phyloP scores from a whole-genome alignment of 2,888 invertebrate species.

The Lathronympha strigana region DNA sequence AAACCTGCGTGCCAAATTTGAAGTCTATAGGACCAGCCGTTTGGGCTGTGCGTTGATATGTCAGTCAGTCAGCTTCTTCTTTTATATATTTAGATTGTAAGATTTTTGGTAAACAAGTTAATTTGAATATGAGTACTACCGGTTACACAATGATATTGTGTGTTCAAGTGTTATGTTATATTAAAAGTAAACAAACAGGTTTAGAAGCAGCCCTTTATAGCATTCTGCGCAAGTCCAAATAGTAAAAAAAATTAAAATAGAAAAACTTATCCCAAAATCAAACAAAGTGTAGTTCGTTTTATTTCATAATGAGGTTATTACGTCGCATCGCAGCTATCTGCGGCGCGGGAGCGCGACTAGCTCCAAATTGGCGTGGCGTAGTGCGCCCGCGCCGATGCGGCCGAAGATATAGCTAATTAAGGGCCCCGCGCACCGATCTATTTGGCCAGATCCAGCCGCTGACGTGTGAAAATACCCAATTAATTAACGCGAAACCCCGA shows the following conservation, averaged over 20 bases:
- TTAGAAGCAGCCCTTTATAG: too few relatives aligned
- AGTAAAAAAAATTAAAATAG: conserved; percentile 45
- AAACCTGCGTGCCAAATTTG: too few relatives aligned
- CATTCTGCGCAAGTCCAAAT: conserved; percentile 43
- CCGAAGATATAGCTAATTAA: conserved; percentile 81
- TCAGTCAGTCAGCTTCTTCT: too few relatives aligned
- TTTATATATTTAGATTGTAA: too few relatives aligned
- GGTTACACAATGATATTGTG: too few relatives aligned
- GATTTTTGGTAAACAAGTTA: too few relatives aligned
- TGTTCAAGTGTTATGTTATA: too few relatives aligned
- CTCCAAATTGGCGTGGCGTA: conserved; percentile 82
- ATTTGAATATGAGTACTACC: too few relatives aligned
- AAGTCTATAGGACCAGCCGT: too few relatives aligned
- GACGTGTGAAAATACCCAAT: conserved; percentile 85
- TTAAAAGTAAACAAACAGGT: too few relatives aligned
- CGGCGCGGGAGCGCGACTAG: conserved; percentile 71
- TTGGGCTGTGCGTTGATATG: too few relatives aligned
- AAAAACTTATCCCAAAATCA: conserved; percentile 62
- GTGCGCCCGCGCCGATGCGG: conserved; percentile 74
- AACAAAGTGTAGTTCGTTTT: conserved; percentile 68
- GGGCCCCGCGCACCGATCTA: conserved; percentile 80
- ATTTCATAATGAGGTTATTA: conserved; percentile 84
- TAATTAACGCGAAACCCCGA: conserved; percentile 80
- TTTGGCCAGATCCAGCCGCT: conserved; percentile 81
- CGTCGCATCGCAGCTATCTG: conserved; percentile 75